Evolutionary conservation across 2,113 vertebrate genomes (phyloP), one percentile per base, ranked within the genome.

Genomic region (Rhadina sibilatrix): DNA sequence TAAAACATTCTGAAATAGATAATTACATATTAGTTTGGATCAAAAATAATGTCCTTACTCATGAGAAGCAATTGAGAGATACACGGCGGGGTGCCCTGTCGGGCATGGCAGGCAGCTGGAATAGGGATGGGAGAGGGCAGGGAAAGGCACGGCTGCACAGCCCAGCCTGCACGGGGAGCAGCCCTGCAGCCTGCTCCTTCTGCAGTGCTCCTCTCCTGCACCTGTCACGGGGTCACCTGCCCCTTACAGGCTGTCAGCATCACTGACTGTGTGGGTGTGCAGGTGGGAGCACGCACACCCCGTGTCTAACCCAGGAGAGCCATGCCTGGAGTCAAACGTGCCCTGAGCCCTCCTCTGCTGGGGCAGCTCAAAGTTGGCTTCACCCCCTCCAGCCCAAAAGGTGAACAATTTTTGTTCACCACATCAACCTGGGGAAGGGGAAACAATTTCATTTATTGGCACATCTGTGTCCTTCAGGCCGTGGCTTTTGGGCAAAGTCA

Each of bases 11-110:
- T 90, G 96, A 97, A 96, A 96, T 85, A 93, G 81, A 93, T 95
- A 95, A 94, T 95, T 86, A 95, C 87, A 93, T 93, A 88, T 95
- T 92, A 87, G 87, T 95, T 94, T 90, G 57, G 91, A 93, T 96
- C 83, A 94, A 96, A 96, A 97, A 97, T 86, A 87, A 61, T 89
- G 93, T 78, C 94, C 93, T 92, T 90, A 91, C 91, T 97, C 95
- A 95, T 94, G 57, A 90, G 83, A 91, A 93, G 95, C 74, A 90
- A 88, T 93, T 91, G 80, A 96, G 94, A 92, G 93, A 88, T 71
- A 70, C 78, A 63, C 87, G 27, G 74, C 24, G 3, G 91, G 88
- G 90, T 85, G 93, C 81, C 88, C 95, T 59, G 66, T 60, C 23
- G 27, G 76, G 47, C 89, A 94, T 83, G 77, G 61, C 70, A 90